A percentile compares a stretch with the other conserved stretches of the same genome.
phyloP scores from a whole-genome alignment of 2,888 invertebrate species.

The Lasioglossum marginatum region DNA sequence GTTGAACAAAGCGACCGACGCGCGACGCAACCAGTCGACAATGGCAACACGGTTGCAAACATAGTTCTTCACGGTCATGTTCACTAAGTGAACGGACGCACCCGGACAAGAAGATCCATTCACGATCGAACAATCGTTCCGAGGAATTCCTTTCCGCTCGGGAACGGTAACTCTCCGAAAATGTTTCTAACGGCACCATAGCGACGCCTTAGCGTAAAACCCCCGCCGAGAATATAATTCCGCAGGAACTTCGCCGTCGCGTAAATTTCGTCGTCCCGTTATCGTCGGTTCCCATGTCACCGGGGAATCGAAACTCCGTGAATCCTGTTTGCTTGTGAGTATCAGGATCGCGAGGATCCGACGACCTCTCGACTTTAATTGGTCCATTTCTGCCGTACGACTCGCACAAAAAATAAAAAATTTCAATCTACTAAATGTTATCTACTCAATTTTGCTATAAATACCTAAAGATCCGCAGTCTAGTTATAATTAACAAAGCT shows the following conservation, averaged over 20 bases:
- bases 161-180: slow-evolving; percentile 13
- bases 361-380: neutral
- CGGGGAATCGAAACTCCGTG: neutral
- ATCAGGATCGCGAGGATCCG: neutral
- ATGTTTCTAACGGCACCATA: slow-evolving; percentile 7
- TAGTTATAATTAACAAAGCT: too few species aligned
- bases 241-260: slow-evolving; percentile 1
- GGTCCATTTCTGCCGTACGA: neutral
- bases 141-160: neutral
- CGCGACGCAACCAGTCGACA: neutral
- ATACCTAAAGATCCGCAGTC: too few species aligned
- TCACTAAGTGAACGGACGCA: neutral
- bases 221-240: slow-evolving; percentile 22
- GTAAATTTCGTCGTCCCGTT: slow-evolving; percentile 33
- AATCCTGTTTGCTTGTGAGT: slow-evolving; percentile 19
- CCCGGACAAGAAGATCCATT: neutral
- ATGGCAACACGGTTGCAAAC: neutral
- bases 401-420: too few species aligned
- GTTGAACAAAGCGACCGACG: neutral
- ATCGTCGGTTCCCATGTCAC: slow-evolving; percentile 4
- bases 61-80: neutral
- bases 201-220: slow-evolving; percentile 22
- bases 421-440: too few species aligned
- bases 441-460: too few species aligned
- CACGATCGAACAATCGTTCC: neutral